Evolutionary conservation across 2,113 vertebrate genomes (phyloP).

Genomic region (Istiophorus platypterus): DNA sequence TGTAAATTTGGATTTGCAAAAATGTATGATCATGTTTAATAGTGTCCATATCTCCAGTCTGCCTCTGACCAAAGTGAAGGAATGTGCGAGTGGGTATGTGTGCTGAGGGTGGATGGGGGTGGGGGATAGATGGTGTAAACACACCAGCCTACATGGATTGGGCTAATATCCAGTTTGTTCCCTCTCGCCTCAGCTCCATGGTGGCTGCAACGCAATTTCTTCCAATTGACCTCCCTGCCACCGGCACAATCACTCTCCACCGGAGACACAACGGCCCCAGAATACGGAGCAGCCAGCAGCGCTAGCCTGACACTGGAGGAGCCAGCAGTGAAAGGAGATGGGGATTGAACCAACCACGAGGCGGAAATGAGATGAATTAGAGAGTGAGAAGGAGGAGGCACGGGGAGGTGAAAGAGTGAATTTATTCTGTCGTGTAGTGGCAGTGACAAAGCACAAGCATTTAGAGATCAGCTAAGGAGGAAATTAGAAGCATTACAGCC

Average conservation of each 20-base stretch:
- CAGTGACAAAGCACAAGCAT: constrained; percentile 82
- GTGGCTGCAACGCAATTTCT: constrained; percentile 84
- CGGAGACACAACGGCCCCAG: constrained; percentile 75
- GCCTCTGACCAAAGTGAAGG: constrained; percentile 30
- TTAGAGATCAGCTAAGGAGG: constrained; percentile 81
- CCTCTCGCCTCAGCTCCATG: constrained; percentile 80
- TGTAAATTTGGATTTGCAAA: constrained; percentile 36
- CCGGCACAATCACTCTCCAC: constrained; percentile 82
- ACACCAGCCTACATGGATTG: constrained; percentile 82
- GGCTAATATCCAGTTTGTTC: constrained; percentile 86
- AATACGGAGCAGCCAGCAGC: constrained; percentile 79
- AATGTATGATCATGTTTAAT: constrained; percentile 35
- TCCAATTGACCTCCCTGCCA: constrained; percentile 86
- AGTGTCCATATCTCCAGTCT: constrained; percentile 20
- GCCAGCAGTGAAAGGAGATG: constrained; percentile 57
- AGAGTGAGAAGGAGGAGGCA: constrained; percentile 67
- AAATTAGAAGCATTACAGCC: constrained; percentile 78
- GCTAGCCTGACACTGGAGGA: constrained; percentile 35
- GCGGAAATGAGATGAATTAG: constrained; percentile 83
- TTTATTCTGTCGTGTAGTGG: constrained; percentile 76
- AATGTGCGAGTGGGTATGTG: constrained; percentile 45
- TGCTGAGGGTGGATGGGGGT: constrained; percentile 13
- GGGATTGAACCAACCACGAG: constrained; percentile 62
- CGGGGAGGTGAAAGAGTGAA: constrained; percentile 75
- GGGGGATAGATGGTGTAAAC: constrained; percentile 77